Percentiles rank a stretch among this genome's conserved stretches.
phyloP scores from a whole-genome alignment of 1,140 invertebrate genomes.

The Drosophila baimaii region DNA sequence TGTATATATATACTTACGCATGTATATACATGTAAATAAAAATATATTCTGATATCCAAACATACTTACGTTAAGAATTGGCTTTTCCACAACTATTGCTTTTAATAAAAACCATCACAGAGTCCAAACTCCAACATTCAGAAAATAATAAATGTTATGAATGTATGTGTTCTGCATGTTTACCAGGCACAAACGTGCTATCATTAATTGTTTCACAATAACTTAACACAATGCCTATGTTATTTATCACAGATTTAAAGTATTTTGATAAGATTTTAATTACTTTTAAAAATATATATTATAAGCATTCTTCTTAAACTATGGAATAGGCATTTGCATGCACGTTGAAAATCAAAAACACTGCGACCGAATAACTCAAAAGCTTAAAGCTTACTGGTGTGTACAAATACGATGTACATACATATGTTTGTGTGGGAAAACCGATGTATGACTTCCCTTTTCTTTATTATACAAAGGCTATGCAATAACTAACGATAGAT shows the following conservation, averaged over 20 bases:
- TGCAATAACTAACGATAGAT: not conserved
- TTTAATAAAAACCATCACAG: not conserved
- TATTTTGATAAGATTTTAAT: not conserved
- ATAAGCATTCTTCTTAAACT: not conserved
- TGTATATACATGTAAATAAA: not conserved
- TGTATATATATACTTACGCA: not conserved
- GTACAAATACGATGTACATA: not conserved
- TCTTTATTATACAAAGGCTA: not conserved
- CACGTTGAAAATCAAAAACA: slow-evolving; percentile 6
- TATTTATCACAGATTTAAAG: slow-evolving; percentile 5
- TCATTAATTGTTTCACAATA: not conserved
- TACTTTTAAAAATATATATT: not conserved
- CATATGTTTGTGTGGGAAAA: not conserved
- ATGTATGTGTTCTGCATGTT: not conserved
- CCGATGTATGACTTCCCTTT: not conserved
- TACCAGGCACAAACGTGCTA: not conserved
- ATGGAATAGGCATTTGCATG: not conserved
- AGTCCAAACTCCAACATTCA: not conserved
- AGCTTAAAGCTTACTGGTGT: slow-evolving; percentile 15
- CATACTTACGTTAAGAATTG: not conserved
- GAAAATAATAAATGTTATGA: slow-evolving; percentile 1
- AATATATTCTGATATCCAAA: not conserved
- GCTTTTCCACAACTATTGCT: not conserved
- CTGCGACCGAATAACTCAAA: slow-evolving; percentile 11
- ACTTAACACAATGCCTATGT: not conserved